Conservation (phyloP, 2,797 vertebrate genomes). For the Hoplostethus mediterraneus region DNA sequence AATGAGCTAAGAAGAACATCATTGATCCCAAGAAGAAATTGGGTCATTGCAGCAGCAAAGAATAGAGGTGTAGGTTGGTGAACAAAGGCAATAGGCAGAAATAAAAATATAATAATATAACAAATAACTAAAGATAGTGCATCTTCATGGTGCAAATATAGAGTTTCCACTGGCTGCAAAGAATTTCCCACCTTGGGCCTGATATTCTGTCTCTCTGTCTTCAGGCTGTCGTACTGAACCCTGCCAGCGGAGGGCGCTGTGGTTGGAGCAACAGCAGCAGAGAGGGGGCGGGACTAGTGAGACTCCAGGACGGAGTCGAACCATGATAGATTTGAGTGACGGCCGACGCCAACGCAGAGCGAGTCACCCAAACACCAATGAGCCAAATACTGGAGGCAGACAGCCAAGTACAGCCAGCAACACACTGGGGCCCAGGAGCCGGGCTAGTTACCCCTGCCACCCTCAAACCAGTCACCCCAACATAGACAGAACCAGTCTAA, state of each 20-base stretch:
- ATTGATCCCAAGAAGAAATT: too few relatives aligned
- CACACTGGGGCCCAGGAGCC: conserved; percentile 54
- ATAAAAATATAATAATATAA: too few relatives aligned
- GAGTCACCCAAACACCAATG: conserved; percentile 71
- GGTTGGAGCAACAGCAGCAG: conserved; percentile 73
- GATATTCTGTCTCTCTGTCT: conserved; percentile 17
- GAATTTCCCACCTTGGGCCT: background rate
- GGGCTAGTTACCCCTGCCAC: conserved; percentile 35
- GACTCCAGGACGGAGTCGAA: conserved; percentile 70
- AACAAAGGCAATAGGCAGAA: too few relatives aligned
- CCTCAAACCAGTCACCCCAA: conserved; percentile 49
- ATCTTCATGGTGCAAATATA: too few relatives aligned
- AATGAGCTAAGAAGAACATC: too few relatives aligned
- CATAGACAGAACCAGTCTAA: conserved; percentile 50
- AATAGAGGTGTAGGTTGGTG: too few relatives aligned
- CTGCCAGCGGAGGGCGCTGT: conserved; percentile 78
- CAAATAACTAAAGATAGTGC: too few relatives aligned
- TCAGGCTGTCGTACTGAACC: conserved; percentile 78
- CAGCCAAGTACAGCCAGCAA: conserved; percentile 3
- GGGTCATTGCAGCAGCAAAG: too few relatives aligned
- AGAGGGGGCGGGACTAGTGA: conserved; percentile 45
- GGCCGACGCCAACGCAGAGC: conserved; percentile 66
- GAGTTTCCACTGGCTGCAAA: too few relatives aligned
- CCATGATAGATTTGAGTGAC: conserved; percentile 73
- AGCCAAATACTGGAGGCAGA: conserved; percentile 34